phyloP scores from a whole-genome alignment of 2,113 vertebrate genomes.

The Trogon melanurus region DNA sequence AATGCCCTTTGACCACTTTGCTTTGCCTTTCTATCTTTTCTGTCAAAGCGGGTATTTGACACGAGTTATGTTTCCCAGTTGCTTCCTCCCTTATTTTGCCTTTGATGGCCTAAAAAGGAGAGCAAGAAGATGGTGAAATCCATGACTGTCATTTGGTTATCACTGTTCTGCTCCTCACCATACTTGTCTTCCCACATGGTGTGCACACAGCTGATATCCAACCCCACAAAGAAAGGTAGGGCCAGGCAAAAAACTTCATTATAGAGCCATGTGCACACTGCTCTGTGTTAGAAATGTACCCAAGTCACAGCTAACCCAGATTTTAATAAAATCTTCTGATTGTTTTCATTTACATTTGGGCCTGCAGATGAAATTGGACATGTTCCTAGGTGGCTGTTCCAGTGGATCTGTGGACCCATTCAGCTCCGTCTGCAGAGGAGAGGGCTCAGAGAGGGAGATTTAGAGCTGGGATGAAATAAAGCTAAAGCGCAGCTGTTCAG shows the following conservation, averaged over 20 bases:
- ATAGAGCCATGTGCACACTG: background rate
- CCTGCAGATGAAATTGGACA: constrained; percentile 21
- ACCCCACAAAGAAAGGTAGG: background rate
- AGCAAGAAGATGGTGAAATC: background rate
- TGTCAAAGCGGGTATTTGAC: background rate
- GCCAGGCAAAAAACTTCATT: background rate
- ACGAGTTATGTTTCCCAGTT: background rate
- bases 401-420: background rate
- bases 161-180: background rate
- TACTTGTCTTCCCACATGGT: background rate
- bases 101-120: background rate
- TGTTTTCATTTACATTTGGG: constrained; percentile 37
- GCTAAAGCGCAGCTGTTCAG: background rate
- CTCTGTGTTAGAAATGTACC: constrained; percentile 26
- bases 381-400: background rate
- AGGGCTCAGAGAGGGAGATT: background rate
- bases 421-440: background rate
- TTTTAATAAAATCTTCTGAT: constrained; percentile 47
- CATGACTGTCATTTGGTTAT: background rate
- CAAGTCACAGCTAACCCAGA: constrained; percentile 45
- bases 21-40: background rate
- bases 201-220: background rate
- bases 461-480: background rate
- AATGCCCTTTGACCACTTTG: background rate
- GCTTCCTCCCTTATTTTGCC: background rate